phyloP scores from a whole-genome alignment of 2,888 invertebrate species.

The Phalangium opilio region DNA sequence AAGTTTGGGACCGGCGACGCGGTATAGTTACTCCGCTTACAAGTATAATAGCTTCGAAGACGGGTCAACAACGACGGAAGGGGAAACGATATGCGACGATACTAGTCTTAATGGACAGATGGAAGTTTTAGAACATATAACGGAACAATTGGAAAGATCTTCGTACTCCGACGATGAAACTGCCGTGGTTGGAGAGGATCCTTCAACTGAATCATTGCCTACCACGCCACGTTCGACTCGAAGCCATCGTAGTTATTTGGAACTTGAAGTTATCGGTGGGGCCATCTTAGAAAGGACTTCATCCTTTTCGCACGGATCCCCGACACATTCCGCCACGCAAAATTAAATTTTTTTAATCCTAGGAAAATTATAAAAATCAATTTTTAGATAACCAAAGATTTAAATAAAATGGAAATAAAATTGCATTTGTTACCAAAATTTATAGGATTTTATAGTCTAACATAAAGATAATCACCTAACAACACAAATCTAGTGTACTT shows the following conservation, averaged over 20 bases:
- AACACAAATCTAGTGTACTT: too few species aligned
- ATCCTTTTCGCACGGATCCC: too few species aligned
- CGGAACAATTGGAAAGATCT: slow-evolving; percentile 11
- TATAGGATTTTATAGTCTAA: too few species aligned
- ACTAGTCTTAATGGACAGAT: slow-evolving; percentile 13
- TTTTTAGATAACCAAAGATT: too few species aligned
- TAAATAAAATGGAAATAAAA: too few species aligned
- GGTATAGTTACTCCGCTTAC: background rate
- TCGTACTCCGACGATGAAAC: slow-evolving; percentile 17
- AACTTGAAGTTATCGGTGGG: background rate
- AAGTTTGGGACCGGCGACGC: background rate
- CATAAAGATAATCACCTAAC: too few species aligned
- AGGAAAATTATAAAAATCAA: too few species aligned
- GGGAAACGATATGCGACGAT: slow-evolving; percentile 5
- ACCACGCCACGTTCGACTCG: background rate
- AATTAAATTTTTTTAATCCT: too few species aligned
- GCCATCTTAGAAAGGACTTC: too few species aligned
- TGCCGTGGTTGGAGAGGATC: slow-evolving; percentile 14
- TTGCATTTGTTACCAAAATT: too few species aligned
- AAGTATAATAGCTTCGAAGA: background rate
- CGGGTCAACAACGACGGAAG: background rate
- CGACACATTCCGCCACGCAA: too few species aligned
- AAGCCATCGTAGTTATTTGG: background rate
- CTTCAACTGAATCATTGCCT: slow-evolving; percentile 13
- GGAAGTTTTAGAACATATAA: slow-evolving; percentile 16